These are phyloP conservation scores for Montipora capricornis DNA, from an alignment of 64 coral and sea anemone species.

Conservation along the genomic window DNA sequence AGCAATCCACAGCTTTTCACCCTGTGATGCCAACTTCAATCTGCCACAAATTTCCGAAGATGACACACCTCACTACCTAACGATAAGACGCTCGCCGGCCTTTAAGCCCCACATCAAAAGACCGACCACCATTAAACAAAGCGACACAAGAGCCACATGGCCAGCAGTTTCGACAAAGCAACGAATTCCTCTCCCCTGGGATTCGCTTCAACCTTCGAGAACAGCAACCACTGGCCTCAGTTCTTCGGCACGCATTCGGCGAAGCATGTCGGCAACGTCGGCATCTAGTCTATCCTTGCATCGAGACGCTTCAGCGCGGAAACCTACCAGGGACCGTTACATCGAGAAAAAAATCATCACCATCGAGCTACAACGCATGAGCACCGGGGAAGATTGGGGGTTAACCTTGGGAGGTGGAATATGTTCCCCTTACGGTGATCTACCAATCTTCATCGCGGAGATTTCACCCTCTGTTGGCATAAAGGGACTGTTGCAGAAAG, in stretches of 20 bases:
- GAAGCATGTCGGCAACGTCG: constrained; percentile 19
- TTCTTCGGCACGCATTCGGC: constrained; percentile 47
- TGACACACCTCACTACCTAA: neutral
- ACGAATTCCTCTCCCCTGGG: constrained; percentile 75
- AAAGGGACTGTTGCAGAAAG: constrained; percentile 49
- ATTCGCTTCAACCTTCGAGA: constrained; percentile 50
- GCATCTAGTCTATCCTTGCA: constrained; percentile 22
- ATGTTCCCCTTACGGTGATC: constrained; percentile 79
- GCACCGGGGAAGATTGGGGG: constrained; percentile 19
- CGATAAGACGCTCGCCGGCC: neutral
- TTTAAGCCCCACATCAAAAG: neutral
- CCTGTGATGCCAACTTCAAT: neutral
- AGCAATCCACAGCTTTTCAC: neutral
- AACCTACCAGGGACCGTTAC: constrained; percentile 39
- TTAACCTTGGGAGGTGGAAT: constrained; percentile 74
- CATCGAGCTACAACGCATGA: constrained; percentile 37
- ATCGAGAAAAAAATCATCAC: constrained; percentile 74
- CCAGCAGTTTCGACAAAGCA: constrained; percentile 46
- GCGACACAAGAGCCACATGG: constrained; percentile 72
- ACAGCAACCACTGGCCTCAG: constrained; percentile 35
- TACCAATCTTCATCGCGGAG: constrained; percentile 72
- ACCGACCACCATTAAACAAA: neutral
- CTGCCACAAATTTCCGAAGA: constrained; percentile 5
- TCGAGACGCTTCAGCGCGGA: constrained; percentile 7
- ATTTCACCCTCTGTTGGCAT: constrained; percentile 1